These are phyloP conservation scores for Sinopyrophorus schimmeli DNA, from an alignment of 2,888 invertebrate species.

Conservation along the genomic window DNA sequence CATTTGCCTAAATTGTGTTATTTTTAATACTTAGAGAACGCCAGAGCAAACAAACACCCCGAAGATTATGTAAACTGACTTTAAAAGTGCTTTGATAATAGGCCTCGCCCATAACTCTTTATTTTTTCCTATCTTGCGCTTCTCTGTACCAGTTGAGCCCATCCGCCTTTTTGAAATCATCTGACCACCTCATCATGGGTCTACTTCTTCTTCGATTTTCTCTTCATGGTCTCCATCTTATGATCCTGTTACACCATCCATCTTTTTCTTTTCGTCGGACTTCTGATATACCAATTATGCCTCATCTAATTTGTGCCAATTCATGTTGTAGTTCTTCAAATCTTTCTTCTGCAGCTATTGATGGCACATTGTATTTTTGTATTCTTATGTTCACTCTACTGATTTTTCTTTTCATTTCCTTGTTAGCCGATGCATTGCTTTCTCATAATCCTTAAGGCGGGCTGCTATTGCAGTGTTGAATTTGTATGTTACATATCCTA, in stretches of 20 bases:
- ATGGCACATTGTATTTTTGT: not conserved
- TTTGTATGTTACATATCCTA: not conserved
- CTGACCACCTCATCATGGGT: conserved; percentile 5
- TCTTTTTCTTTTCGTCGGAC: conserved; percentile 10
- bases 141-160: not conserved
- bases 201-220: conserved; percentile 1
- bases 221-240: conserved; percentile 6
- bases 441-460: conserved; percentile 6
- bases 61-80: too few relatives aligned
- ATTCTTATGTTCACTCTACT: conserved; percentile 1
- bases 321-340: too few relatives aligned
- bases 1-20: too few relatives aligned
- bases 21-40: too few relatives aligned
- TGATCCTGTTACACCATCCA: conserved; percentile 10
- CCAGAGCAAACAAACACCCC: too few relatives aligned
- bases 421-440: too few relatives aligned
- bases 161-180: conserved; percentile 8
- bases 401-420: conserved; percentile 1
- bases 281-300: too few relatives aligned
- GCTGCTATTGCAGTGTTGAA: conserved; percentile 5
- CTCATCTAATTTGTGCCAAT: too few relatives aligned
- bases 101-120: not conserved
- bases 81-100: not conserved
- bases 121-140: conserved; percentile 5
- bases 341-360: conserved; percentile 2